phyloP scores from a whole-genome alignment of 2,113 vertebrate genomes.

The Corythoichthys intestinalis region DNA sequence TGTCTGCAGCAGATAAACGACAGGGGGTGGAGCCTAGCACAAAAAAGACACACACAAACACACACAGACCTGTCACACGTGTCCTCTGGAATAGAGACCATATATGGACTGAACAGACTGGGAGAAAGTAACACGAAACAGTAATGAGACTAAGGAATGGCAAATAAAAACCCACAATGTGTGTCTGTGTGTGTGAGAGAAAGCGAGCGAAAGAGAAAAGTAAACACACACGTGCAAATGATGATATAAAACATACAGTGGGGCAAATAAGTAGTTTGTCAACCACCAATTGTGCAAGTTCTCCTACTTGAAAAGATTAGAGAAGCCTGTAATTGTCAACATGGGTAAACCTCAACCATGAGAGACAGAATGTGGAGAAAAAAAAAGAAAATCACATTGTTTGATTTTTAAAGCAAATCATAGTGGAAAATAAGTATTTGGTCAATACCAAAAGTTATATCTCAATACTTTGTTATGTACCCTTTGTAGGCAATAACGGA shows the following conservation, averaged over 20 bases:
- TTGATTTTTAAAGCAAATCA: too few species aligned
- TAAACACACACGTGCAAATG: neutral
- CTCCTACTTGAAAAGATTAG: too few species aligned
- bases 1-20: neutral
- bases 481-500: too few species aligned
- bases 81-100: neutral
- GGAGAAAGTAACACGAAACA: neutral
- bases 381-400: too few species aligned
- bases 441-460: too few species aligned
- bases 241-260: neutral
- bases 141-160: neutral
- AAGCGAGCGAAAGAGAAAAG: neutral
- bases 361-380: too few species aligned
- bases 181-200: neutral
- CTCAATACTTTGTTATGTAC: too few species aligned
- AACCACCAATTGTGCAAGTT: too few species aligned
- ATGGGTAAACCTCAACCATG: too few species aligned
- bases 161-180: neutral
- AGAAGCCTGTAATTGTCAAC: too few species aligned
- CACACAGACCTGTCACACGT: neutral
- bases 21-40: neutral
- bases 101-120: neutral
- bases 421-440: too few species aligned
- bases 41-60: neutral
- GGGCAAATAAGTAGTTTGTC: too few species aligned